phyloP scores from a whole-genome alignment of 2,888 invertebrate species.

The Zele albiditarsus region DNA sequence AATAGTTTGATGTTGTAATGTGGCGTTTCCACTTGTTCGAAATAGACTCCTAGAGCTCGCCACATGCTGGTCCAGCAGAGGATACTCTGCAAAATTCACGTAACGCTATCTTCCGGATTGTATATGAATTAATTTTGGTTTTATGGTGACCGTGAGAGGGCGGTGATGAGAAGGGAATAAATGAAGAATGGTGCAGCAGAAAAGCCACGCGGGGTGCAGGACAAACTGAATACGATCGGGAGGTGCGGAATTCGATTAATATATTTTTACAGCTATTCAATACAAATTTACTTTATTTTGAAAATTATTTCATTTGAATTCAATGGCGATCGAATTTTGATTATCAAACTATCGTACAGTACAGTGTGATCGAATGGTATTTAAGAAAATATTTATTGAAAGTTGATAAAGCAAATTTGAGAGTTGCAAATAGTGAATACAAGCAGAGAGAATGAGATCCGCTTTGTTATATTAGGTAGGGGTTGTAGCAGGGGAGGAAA shows the following conservation, averaged over 20 bases:
- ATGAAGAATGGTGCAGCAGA: constrained; percentile 43
- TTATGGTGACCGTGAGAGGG: constrained; percentile 4
- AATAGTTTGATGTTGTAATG: neutral
- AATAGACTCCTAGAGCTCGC: constrained; percentile 60
- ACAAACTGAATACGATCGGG: constrained; percentile 38
- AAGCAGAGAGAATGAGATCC: neutral
- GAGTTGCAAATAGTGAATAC: neutral
- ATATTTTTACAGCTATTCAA: neutral
- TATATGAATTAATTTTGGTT: constrained; percentile 49
- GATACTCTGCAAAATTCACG: constrained; percentile 54
- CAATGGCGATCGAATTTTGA: neutral
- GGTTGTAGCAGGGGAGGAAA: constrained; percentile 33
- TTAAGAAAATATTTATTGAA: neutral
- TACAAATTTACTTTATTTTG: neutral
- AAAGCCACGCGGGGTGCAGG: constrained; percentile 49
- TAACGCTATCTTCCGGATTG: constrained; percentile 59
- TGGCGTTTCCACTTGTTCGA: neutral
- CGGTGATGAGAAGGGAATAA: neutral
- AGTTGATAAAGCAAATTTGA: neutral
- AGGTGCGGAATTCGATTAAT: constrained; percentile 19
- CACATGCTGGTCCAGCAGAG: constrained; percentile 66
- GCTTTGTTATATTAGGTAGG: neutral
- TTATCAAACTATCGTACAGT: neutral
- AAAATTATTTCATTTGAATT: neutral
- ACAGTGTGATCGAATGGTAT: too few relatives aligned